phyloP scores from a whole-genome alignment of 2,888 invertebrate genomes.

The Patella ulyssiponensis region DNA sequence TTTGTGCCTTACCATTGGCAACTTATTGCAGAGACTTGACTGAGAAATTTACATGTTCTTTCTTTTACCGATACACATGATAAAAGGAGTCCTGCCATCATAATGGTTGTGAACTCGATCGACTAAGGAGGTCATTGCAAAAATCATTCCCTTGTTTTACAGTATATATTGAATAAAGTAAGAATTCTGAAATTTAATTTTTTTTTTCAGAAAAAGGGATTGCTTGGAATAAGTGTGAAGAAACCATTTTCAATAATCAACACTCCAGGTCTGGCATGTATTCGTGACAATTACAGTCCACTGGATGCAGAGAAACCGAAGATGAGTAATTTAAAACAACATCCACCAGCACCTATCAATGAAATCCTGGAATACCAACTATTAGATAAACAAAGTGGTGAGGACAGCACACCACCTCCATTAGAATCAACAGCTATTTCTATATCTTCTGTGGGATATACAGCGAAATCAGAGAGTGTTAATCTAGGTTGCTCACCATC shows the following conservation, averaged over 20 bases:
- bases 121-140: too few relatives aligned
- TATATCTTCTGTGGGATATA: not conserved
- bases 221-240: conserved; percentile 48
- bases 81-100: too few relatives aligned
- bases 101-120: too few relatives aligned
- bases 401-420: conserved; percentile 11
- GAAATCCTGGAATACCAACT: conserved; percentile 1
- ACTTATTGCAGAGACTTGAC: too few relatives aligned
- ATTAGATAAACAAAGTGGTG: not conserved
- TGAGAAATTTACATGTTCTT: too few relatives aligned
- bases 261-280: conserved; percentile 56
- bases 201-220: conserved; percentile 50
- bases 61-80: too few relatives aligned
- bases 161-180: too few relatives aligned
- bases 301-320: conserved; percentile 36
- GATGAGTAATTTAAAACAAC: conserved; percentile 9
- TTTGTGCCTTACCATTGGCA: too few relatives aligned
- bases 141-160: too few relatives aligned
- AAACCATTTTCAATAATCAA: conserved; percentile 58
- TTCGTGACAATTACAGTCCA: conserved; percentile 57
- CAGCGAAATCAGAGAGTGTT: not conserved
- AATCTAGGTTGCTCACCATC: conserved; percentile 1
- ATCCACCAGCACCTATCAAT: not conserved
- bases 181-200: not conserved
- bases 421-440: conserved; percentile 2